These are phyloP conservation scores for Budorcas taxicolor DNA, from an alignment of 2,113 vertebrate species.

Conservation along the genomic window DNA sequence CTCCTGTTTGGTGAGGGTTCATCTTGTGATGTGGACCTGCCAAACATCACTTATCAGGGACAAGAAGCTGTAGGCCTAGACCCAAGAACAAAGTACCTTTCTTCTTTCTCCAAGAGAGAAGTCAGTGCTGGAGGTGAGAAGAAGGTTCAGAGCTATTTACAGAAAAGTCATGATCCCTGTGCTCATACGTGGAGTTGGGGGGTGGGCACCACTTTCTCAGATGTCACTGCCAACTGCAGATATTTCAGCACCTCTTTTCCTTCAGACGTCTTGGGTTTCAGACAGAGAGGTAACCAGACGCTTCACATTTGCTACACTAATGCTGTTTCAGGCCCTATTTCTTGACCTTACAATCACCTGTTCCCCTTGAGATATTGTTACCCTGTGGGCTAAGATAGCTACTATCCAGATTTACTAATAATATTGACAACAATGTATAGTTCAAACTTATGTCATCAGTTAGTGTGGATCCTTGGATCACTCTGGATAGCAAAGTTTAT, in stretches of 20 bases:
- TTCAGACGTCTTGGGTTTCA: conserved; percentile 58
- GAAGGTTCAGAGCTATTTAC: conserved; percentile 32
- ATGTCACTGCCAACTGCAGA: conserved; percentile 41
- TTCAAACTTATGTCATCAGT: not conserved
- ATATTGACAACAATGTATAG: conserved; percentile 14
- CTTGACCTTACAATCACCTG: conserved; percentile 53
- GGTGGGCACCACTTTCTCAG: conserved; percentile 15
- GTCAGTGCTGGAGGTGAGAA: not conserved
- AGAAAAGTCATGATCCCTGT: not conserved
- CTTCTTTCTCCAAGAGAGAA: not conserved
- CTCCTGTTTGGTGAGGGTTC: not conserved
- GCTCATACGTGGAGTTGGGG: not conserved
- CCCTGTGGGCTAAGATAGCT: not conserved
- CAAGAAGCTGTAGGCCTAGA: not conserved
- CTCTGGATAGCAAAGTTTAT: not conserved
- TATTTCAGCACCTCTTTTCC: conserved; percentile 48
- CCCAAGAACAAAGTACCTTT: not conserved
- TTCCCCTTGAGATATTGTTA: conserved; percentile 31
- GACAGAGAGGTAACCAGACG: conserved; percentile 44
- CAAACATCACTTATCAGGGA: not conserved
- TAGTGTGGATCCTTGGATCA: not conserved
- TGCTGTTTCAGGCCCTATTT: conserved; percentile 24
- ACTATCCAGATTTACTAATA: not conserved
- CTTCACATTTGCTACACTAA: conserved; percentile 40
- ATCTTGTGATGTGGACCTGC: not conserved